Conservation (phyloP, 2,113 vertebrate genomes). For the Shinisaurus crocodilurus region DNA sequence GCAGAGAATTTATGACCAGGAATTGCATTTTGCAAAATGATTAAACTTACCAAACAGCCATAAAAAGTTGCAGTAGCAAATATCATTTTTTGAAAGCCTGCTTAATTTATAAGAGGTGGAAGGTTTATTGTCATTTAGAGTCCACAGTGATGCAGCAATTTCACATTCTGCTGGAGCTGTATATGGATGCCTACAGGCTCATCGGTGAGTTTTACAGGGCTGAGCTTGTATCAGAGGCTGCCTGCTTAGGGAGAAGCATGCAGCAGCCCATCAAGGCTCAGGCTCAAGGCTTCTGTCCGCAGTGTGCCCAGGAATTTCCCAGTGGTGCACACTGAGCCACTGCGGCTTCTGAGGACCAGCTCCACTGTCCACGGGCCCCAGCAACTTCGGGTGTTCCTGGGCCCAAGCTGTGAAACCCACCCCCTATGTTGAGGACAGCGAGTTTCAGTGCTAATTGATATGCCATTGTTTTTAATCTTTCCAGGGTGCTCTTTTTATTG, state of each 20-base stretch:
- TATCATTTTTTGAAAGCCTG: constrained; percentile 78
- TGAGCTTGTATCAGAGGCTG: constrained; percentile 57
- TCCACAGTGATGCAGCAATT: constrained; percentile 76
- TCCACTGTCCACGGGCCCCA: too few species aligned
- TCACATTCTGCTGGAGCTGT: constrained; percentile 69
- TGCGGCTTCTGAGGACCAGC: background rate
- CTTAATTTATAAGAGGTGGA: constrained; percentile 86
- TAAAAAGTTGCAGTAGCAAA: constrained; percentile 83
- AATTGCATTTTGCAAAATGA: constrained; percentile 84
- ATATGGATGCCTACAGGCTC: constrained; percentile 65
- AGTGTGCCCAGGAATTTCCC: too few species aligned
- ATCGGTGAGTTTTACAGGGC: constrained; percentile 80
- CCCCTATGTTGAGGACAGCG: too few species aligned
- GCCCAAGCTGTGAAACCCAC: background rate
- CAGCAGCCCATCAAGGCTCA: background rate
- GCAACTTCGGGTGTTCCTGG: background rate
- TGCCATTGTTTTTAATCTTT: too few species aligned
- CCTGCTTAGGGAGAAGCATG: background rate
- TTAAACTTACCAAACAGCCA: constrained; percentile 85
- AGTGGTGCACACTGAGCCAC: background rate
- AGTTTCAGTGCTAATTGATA: too few species aligned
- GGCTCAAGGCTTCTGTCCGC: background rate
- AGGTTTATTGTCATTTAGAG: constrained; percentile 84
- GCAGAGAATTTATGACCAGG: constrained; percentile 81
- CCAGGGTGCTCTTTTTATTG: too few species aligned